Base-by-base conservation (phyloP, 2,888 invertebrate species). In the Diarsia brunnea region DNA sequence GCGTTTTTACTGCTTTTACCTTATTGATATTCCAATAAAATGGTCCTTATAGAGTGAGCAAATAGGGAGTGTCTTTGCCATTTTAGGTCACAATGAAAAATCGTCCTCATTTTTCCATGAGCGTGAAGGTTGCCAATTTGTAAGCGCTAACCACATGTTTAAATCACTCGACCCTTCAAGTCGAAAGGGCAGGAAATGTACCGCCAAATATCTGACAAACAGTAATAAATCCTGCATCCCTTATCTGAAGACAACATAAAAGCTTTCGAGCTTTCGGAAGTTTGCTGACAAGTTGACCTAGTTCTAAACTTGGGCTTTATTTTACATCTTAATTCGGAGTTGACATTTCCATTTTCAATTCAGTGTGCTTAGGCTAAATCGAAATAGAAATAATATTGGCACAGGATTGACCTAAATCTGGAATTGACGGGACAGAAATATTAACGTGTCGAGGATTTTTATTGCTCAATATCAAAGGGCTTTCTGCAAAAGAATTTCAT, bases 121-220 rank as follows among this genome's bases (percentile, higher is more conserved):
- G 67, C 78, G 76, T 78, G 78, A 87, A 88, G 87, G 85, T 81
- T 84, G 73, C 69, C 89, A 89, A 90, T 91, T 91, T 90, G 88
- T 90, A 80, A 82, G 78, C 82, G 77, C 71, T 85, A 83, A 84
- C 86, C 84, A 84, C 70, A 72, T 80, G 75, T 73, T 87, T 90
- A 90, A 90, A 88, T 89, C 89, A 88, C 82, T 72, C 82, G 81
- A 70, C 77, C 82, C 77, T 77, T 75, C 63, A 66, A 84, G 78
- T 51, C 66, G 47, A 75, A 81, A 81, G 78, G 74, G 61, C 77
- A 85, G 87, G 84, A 88, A 87, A 73, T 84, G n/a, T 51, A 43
- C 65, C 73, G 80, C 24, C 79, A 79, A 67, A 86, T 49, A 73
- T 81, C 77, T 74, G 82, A 79, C 66, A 81, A 85, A 79, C 65